Conservation (phyloP, 1,140 invertebrate species). For the Protaetia brevitarsis region DNA sequence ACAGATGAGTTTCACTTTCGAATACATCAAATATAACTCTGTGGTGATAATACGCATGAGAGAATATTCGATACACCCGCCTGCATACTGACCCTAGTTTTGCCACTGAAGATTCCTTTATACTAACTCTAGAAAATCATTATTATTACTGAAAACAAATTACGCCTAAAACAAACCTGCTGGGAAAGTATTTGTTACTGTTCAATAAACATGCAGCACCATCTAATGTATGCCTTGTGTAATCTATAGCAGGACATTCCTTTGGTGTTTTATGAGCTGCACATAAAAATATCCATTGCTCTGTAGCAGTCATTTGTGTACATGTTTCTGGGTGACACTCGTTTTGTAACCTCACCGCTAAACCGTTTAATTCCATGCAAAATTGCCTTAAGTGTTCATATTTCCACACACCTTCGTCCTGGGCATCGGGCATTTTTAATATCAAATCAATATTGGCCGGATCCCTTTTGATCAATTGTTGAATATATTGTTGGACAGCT, state of each 20-base stretch:
- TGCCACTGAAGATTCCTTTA: constrained; percentile 97
- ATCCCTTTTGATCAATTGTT: constrained; percentile 93
- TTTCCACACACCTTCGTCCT: constrained; percentile 99
- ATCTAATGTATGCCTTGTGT: constrained; percentile 98
- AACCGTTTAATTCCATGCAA: constrained; percentile 97
- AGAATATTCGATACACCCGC: constrained; percentile 98
- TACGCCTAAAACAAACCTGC: constrained; percentile 66
- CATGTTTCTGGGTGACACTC: constrained; percentile 97
- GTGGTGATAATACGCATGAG: constrained; percentile 99
- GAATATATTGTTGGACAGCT: constrained; percentile 98
- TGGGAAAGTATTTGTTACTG: constrained; percentile 99
- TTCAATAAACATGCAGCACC: constrained; percentile 97
- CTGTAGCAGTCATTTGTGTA: constrained; percentile 99
- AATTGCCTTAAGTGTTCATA: constrained; percentile 99
- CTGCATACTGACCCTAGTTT: constrained; percentile 98
- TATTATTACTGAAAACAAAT: not conserved
- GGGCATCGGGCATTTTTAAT: constrained; percentile 90
- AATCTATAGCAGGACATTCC: constrained; percentile 99
- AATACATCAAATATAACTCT: constrained; percentile 96
- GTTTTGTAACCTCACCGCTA: constrained; percentile 88
- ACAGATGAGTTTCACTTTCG: constrained; percentile 93
- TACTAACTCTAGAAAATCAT: constrained; percentile 80
- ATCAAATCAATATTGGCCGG: constrained; percentile 93
- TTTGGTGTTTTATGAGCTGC: constrained; percentile 99
- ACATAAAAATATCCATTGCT: constrained; percentile 99